phyloP scores from a whole-genome alignment of 1,140 invertebrate species.

The Paracyclopina nana region DNA sequence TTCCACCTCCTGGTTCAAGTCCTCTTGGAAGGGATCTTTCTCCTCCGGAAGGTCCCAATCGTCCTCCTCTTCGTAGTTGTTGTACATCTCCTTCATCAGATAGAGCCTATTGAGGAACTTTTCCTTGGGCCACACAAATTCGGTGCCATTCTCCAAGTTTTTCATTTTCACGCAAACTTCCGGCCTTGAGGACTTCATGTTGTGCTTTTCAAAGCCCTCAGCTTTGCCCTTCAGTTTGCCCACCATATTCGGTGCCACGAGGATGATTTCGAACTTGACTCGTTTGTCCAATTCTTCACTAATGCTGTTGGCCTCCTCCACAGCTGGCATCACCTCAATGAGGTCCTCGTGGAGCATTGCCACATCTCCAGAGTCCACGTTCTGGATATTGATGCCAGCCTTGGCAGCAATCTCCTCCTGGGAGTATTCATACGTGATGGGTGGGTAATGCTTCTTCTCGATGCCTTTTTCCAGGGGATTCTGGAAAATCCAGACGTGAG shows the following conservation, averaged over 20 bases:
- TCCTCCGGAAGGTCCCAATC: conserved; percentile 34
- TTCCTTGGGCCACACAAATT: conserved; percentile 36
- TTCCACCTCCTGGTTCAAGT: conserved; percentile 32
- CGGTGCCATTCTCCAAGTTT: conserved; percentile 33
- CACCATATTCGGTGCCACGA: conserved; percentile 36
- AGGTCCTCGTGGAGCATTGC: conserved; percentile 36
- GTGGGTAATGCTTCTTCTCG: conserved; percentile 26
- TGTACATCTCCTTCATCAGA: conserved; percentile 42
- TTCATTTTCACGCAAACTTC: conserved; percentile 37
- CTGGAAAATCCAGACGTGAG: conserved; percentile 37
- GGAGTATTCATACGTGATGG: conserved; percentile 34
- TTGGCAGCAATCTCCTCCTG: conserved; percentile 39
- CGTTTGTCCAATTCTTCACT: conserved; percentile 36
- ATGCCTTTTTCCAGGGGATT: conserved; percentile 28
- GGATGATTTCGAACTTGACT: conserved; percentile 37
- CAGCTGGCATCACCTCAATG: conserved; percentile 34
- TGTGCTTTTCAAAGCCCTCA: conserved; percentile 1
- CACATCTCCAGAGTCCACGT: conserved; percentile 26
- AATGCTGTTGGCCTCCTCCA: conserved; percentile 39
- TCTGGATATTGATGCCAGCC: conserved; percentile 30
- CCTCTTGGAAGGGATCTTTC: conserved; percentile 39
- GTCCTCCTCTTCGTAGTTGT: conserved; percentile 33
- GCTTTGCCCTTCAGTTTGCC: conserved; percentile 23
- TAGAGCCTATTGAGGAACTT: conserved; percentile 38
- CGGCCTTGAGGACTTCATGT: conserved; percentile 17